Conservation (phyloP, 2,797 vertebrate genomes). For the Brachyalestes nurse region DNA sequence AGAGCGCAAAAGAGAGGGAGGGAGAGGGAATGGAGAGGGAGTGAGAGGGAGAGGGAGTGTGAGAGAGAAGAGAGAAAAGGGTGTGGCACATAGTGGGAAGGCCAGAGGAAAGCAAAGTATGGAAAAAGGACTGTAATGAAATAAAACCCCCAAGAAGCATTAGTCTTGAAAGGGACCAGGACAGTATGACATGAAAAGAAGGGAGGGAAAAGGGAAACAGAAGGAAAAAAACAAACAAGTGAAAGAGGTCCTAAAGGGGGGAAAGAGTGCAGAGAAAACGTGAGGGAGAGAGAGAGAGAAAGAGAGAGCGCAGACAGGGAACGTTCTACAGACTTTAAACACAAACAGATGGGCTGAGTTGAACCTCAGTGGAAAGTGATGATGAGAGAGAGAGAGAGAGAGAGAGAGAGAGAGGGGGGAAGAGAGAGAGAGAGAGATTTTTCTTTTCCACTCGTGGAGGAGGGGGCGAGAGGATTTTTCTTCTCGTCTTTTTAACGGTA, state of each 20-base stretch:
- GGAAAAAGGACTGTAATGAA: constrained; percentile 24
- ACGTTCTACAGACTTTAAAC: constrained; percentile 66
- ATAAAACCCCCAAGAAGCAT: constrained; percentile 7
- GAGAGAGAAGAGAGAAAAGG: constrained; percentile 7
- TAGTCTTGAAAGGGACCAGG: not conserved
- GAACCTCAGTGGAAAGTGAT: constrained; percentile 66
- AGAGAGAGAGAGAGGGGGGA: not conserved
- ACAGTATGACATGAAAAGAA: constrained; percentile 10
- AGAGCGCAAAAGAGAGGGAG: constrained; percentile 12
- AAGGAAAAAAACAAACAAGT: constrained; percentile 5
- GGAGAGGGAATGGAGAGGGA: not conserved
- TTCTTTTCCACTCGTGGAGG: constrained; percentile 23
- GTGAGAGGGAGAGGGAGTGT: constrained; percentile 12
- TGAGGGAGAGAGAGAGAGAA: not conserved
- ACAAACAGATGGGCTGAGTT: constrained; percentile 74
- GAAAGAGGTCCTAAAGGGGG: not conserved
- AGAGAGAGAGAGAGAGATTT: not conserved
- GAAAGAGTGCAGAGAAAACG: not conserved
- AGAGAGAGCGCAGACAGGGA: constrained; percentile 22
- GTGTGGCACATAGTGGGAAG: constrained; percentile 26
- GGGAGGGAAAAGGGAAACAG: not conserved
- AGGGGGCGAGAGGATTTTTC: constrained; percentile 43
- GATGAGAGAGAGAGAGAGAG: constrained; percentile 14
- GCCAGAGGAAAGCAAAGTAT: constrained; percentile 5
- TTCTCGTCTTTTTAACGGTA: constrained; percentile 21